Evolutionary conservation across 2,888 invertebrate genomes (phyloP), one percentile per base, ranked within the genome.

Genomic region (Bruchidius siliquastri): DNA sequence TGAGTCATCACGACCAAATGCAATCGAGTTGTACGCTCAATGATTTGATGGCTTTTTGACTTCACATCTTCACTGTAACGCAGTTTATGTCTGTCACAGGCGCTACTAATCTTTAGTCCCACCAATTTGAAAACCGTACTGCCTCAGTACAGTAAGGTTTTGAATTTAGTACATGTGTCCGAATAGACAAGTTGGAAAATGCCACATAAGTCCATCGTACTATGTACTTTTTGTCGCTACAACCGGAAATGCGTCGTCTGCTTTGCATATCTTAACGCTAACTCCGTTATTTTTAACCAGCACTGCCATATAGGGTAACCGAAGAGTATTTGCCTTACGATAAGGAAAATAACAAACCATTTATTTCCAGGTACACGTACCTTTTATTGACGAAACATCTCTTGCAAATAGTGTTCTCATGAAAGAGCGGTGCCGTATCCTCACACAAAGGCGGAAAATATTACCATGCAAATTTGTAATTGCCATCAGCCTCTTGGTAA

Each of bases 381-480:
- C 13, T 3, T 49, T 13, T 49, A 49, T 49, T 49, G 49, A 49
- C 49, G 49, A 49, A 49, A 49, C 49, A 49, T 49, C 49, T 49
- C 49, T 13, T 49, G 49, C 49, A 49, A 49, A 49, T 49, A 49
- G 18, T 49, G 49, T 49, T 49, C 49, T 68, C 68, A 68, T 68
- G 68, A 68, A 10, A 68, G 20, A 68, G 68, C 68, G 68, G 68
- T 68, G 68, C 21, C 6, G 21, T 68, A 49, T 49, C 49, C 49
- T 68, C 21, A 10, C 22, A 68, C 68, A 68, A 68, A 68, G 68
- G 68, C 68, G 22, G 68, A 68, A 68, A 68, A 68, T 68, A 22
- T 68, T 68, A 20, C 68, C 20, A 22, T 68, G 68, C 22, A 68
- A 68, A 68, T 68, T 68, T 68, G 21, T 68, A 68, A 68, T 68